Evolutionary conservation across 2,888 invertebrate species (phyloP).

Genomic region (Iselma pallidipennis): DNA sequence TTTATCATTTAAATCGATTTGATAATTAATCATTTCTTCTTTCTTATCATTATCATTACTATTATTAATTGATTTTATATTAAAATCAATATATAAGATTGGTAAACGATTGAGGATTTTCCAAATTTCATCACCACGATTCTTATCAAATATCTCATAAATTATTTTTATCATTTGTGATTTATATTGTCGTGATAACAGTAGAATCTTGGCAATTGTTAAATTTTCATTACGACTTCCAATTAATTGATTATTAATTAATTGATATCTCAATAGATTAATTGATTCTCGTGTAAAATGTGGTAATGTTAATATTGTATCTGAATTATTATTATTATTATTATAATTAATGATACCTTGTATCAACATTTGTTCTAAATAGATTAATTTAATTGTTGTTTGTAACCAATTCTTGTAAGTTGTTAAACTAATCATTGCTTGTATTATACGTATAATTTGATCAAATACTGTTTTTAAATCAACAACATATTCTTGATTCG

Average conservation of each 20-base stretch:
- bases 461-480: constrained; percentile 97
- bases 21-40: constrained; percentile 14
- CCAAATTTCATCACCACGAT: constrained; percentile 40
- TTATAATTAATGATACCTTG: constrained; percentile 89
- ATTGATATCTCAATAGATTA: constrained; percentile 62
- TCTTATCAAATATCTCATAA: constrained; percentile 35
- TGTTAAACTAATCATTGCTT: constrained; percentile 96
- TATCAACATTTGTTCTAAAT: constrained; percentile 85
- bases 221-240: constrained; percentile 5
- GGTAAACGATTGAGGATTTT: constrained; percentile 46
- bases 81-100: constrained; percentile 42
- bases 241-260: constrained; percentile 27
- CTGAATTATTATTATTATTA: too few relatives aligned
- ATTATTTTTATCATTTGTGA: constrained; percentile 24
- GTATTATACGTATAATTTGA: constrained; percentile 91
- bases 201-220: constrained; percentile 12
- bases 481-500: constrained; percentile 92
- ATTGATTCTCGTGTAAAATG: constrained; percentile 70
- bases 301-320: constrained; percentile 76
- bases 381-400: constrained; percentile 76
- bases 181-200: constrained; percentile 18
- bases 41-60: constrained; percentile 20
- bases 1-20: constrained; percentile 18
- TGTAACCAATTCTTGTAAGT: constrained; percentile 90
- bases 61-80: constrained; percentile 23